These are phyloP conservation scores for Nymphalis polychloros DNA, from an alignment of 2,888 invertebrate genomes.

Conservation along the genomic window DNA sequence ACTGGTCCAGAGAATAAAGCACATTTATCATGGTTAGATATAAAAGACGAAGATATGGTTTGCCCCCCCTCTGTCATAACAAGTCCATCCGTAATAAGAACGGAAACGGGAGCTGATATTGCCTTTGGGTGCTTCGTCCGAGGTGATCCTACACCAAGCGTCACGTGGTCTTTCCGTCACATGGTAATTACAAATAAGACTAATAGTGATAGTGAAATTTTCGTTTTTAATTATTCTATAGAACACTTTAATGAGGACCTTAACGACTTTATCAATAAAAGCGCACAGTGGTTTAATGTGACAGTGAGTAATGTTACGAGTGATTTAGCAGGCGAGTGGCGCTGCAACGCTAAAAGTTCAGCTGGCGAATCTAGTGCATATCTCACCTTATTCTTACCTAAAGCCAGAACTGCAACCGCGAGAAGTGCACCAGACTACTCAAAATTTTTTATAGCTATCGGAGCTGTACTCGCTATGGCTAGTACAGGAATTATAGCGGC, in stretches of 20 bases:
- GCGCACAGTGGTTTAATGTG: slow-evolving; percentile 88
- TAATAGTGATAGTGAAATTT: slow-evolving; percentile 60
- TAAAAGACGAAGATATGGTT: slow-evolving; percentile 88
- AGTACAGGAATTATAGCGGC: slow-evolving; percentile 81
- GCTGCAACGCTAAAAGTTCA: slow-evolving; percentile 88
- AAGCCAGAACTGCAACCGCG: slow-evolving; percentile 88
- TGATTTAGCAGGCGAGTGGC: slow-evolving; percentile 91
- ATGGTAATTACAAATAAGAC: slow-evolving; percentile 61
- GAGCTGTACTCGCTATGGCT: slow-evolving; percentile 85
- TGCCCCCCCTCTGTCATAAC: slow-evolving; percentile 88
- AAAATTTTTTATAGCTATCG: slow-evolving; percentile 86
- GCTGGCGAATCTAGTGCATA: slow-evolving; percentile 83
- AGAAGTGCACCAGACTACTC: slow-evolving; percentile 87
- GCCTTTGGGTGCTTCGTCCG: slow-evolving; percentile 89
- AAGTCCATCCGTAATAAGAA: slow-evolving; percentile 82
- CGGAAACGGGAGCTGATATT: slow-evolving; percentile 90
- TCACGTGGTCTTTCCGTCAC: slow-evolving; percentile 90
- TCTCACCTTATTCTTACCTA: slow-evolving; percentile 77
- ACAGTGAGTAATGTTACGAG: slow-evolving; percentile 91
- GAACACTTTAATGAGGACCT: slow-evolving; percentile 64
- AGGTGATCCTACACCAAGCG: slow-evolving; percentile 90
- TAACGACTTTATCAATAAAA: slow-evolving; percentile 70
- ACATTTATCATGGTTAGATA: slow-evolving; percentile 87
- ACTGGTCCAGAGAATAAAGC: slow-evolving; percentile 85
- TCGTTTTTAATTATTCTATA: slow-evolving; percentile 57